A percentile compares a stretch with the other conserved stretches of the same genome.
Evolutionary conservation across 1,140 invertebrate species (phyloP).

Genomic region (Lepidostoma basale): DNA sequence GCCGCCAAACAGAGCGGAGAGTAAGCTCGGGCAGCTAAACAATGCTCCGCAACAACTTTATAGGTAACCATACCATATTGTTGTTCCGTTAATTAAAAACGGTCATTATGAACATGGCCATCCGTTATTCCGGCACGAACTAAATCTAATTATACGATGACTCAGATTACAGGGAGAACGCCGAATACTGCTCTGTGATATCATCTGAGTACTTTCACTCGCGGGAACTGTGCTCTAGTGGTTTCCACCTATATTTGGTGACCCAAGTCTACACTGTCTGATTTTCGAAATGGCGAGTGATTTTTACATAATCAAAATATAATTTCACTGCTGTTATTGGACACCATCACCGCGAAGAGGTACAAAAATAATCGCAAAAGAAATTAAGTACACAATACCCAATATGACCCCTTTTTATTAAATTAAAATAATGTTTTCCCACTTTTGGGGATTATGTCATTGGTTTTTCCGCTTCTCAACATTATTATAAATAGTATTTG

Average conservation of each 20-base stretch:
- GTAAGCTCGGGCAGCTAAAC: background rate
- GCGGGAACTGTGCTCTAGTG: background rate
- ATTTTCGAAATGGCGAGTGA: no score
- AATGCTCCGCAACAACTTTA: constrained; percentile 11
- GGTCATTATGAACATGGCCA: background rate
- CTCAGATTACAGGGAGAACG: background rate
- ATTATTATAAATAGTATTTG: no score
- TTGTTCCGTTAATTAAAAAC: constrained; percentile 19
- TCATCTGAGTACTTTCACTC: constrained; percentile 1
- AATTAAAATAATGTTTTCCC: no score
- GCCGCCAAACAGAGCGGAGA: constrained; percentile 14
- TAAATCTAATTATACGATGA: background rate
- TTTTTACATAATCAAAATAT: no score
- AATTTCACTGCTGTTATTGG: constrained; percentile 2
- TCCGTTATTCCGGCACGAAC: background rate
- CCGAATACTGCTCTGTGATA: background rate
- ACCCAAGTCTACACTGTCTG: no score
- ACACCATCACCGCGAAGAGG: no score
- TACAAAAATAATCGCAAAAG: no score
- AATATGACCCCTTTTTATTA: no score
- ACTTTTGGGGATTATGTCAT: no score
- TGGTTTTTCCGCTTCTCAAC: no score
- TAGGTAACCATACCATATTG: background rate
- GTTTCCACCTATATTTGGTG: constrained; percentile 1
- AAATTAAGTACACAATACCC: no score